Conservation (phyloP, 2,113 vertebrate species). For the Phalacrocorax aristotelis region DNA sequence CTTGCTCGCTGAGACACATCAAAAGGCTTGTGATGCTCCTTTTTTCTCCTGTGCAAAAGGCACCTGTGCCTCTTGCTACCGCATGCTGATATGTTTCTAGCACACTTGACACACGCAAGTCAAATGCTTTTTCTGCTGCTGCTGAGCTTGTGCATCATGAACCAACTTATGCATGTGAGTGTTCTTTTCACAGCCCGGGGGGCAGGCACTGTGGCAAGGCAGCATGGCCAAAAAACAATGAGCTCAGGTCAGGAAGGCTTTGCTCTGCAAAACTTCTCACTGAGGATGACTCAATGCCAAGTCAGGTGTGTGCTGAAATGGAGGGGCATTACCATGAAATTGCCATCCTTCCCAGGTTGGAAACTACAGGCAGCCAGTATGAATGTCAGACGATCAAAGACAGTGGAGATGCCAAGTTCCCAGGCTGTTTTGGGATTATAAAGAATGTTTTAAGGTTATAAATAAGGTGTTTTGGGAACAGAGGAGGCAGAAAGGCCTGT, state of each 20-base stretch:
- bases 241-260: background rate
- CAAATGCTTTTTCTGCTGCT: background rate
- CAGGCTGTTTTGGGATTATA: background rate
- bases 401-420: background rate
- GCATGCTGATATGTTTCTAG: background rate
- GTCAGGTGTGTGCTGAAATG: background rate
- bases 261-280: background rate
- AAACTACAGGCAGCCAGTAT: background rate
- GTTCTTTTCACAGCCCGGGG: background rate
- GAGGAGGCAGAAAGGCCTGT: background rate
- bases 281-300: background rate
- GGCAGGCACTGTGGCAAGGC: background rate
- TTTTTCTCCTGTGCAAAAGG: background rate
- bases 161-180: background rate
- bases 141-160: background rate
- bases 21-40: background rate
- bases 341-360: background rate
- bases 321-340: background rate
- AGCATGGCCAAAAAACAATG: background rate
- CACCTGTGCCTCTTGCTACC: background rate
- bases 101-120: background rate
- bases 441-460: background rate
- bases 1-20: background rate
- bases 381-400: background rate
- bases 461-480: background rate